Evolutionary conservation across 2,797 vertebrate species (phyloP), one percentile per base, ranked within the genome.

Genomic region (Crenichthys baileyi): DNA sequence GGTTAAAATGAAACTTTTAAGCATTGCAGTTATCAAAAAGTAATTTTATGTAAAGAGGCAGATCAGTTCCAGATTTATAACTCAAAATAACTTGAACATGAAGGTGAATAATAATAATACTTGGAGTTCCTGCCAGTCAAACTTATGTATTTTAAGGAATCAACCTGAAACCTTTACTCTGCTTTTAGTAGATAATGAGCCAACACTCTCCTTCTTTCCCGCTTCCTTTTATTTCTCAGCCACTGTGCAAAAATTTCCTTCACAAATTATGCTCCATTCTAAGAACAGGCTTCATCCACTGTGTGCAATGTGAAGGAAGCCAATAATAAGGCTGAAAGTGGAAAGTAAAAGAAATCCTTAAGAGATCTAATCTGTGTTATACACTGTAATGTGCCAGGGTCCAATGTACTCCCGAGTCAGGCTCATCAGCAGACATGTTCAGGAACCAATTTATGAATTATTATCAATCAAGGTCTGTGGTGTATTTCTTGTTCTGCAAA

Each of bases 291-390:
- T 86, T 76, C 87, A 80, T 87, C 81, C 70, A 88, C 68, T 26
- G 63, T 46, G 81, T 77, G 82, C 80, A 73, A 84, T 85, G 83
- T 87, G 80, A 88, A 83, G 90, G 72, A 90, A 84, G 85, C 78
- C 79, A 89, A 89, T 93, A 88, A 89, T 89, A 85, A 75, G 81
- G 79, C 79, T 86, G 83, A 88, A 87, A 85, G 83, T 83, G 89
- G 81, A 88, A 87, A 86, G 85, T 79, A 87, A 90, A 85, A 87
- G 86, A 84, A 85, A 77, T 85, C 89, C 86, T 87, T 79, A 74
- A 72, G 84, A 88, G 87, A 92, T 92, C 83, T 89, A 88, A 90
- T 92, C 90, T 91, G 85, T 16, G 31, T 56, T 70, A 39, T 80
- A 36, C 75, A 79, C 83, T 85, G 83, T 77, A 79, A 60, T 29